Evolutionary conservation across 1,140 invertebrate species (phyloP).

Genomic region (Bombus vancouverensis): DNA sequence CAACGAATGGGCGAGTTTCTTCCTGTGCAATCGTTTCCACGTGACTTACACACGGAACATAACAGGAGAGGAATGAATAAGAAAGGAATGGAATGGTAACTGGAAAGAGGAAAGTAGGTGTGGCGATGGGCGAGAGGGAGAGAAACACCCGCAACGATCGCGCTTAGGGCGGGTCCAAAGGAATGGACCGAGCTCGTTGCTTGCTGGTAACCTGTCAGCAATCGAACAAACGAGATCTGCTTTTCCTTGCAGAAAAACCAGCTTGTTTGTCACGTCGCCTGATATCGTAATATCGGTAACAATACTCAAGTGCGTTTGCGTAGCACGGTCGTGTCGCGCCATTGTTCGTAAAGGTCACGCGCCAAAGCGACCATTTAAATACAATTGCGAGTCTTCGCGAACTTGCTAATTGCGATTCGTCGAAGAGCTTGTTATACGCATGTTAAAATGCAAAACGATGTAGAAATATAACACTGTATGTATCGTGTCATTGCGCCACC

Average conservation of each 20-base stretch:
- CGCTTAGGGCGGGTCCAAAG: not conserved
- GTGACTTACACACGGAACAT: not conserved
- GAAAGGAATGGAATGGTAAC: not conserved
- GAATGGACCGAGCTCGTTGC: slow-evolving; percentile 2
- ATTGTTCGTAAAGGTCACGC: slow-evolving; percentile 41
- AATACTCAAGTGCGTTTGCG: not conserved
- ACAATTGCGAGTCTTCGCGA: slow-evolving; percentile 18
- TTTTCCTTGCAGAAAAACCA: slow-evolving; percentile 2
- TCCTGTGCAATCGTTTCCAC: not conserved
- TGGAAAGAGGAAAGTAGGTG: slow-evolving; percentile 8
- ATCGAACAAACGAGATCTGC: not conserved
- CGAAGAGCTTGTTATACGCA: not conserved
- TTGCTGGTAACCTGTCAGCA: not conserved
- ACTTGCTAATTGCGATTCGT: slow-evolving; percentile 15
- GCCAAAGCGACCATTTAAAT: slow-evolving; percentile 30
- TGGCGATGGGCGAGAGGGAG: not conserved
- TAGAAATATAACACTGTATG: too few species aligned
- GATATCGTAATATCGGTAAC: not conserved
- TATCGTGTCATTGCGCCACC: too few species aligned
- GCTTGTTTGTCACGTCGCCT: not conserved
- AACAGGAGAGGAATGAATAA: not conserved
- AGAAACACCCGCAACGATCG: not conserved
- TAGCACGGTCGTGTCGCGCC: not conserved
- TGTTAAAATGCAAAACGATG: too few species aligned
- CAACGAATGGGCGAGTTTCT: not conserved